Conservation (phyloP, 2,797 vertebrate species). For the Carcharodon carcharias region DNA sequence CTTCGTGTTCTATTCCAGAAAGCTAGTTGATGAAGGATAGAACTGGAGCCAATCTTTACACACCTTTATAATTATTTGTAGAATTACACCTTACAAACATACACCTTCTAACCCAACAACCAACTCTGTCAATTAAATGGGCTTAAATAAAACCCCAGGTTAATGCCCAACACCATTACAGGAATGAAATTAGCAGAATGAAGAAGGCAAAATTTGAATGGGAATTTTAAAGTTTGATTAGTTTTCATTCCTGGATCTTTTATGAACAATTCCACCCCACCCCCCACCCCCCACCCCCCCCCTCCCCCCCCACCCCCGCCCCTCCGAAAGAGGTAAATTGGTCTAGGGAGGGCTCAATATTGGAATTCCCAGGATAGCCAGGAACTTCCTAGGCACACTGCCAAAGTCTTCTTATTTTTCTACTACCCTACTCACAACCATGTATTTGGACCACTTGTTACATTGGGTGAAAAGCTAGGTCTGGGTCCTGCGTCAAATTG, state of each 20-base stretch:
- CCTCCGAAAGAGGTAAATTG: neutral
- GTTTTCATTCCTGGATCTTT: neutral
- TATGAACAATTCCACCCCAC: too few relatives aligned
- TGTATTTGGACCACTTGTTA: neutral
- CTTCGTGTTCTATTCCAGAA: too few relatives aligned
- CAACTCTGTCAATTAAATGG: too few relatives aligned
- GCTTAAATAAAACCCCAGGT: too few relatives aligned
- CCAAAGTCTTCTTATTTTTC: neutral
- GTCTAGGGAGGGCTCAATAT: neutral
- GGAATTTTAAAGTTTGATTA: neutral
- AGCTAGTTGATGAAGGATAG: too few relatives aligned
- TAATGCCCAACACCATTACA: neutral
- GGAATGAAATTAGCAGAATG: neutral
- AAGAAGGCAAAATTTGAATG: neutral
- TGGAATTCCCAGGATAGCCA: neutral
- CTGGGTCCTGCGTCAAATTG: neutral
- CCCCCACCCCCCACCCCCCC: too few relatives aligned
- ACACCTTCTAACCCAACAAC: too few relatives aligned
- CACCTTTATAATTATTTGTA: too few relatives aligned
- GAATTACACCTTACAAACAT: too few relatives aligned
- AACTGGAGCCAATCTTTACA: too few relatives aligned
- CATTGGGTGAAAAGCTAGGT: neutral
- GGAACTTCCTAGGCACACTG: neutral
- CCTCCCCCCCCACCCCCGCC: neutral
- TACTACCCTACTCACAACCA: neutral